These are phyloP conservation scores for Hippopotamus amphibius DNA, from an alignment of 2,113 vertebrate species.

Conservation along the genomic window DNA sequence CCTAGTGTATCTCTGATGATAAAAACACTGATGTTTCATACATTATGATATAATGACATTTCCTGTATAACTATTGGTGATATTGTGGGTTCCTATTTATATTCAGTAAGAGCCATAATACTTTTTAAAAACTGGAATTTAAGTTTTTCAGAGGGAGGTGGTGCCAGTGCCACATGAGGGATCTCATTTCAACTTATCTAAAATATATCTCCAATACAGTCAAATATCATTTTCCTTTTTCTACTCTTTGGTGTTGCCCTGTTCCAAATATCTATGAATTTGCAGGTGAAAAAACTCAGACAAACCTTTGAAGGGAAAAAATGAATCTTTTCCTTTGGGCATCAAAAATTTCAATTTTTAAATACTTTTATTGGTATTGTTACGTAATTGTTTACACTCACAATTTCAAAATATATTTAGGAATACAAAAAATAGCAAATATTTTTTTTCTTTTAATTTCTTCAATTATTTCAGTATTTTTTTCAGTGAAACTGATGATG, in stretches of 20 bases:
- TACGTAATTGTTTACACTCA: not conserved
- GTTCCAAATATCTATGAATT: not conserved
- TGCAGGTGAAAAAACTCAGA: not conserved
- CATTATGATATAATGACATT: not conserved
- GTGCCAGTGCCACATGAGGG: not conserved
- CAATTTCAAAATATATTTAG: not conserved
- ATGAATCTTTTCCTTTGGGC: not conserved
- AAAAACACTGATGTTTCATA: not conserved
- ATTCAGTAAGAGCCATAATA: not conserved
- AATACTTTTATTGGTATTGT: not conserved
- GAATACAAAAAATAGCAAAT: not conserved
- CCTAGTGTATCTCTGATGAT: not conserved
- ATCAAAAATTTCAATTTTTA: not conserved
- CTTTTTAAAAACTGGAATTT: not conserved
- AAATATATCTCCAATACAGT: not conserved
- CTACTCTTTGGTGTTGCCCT: not conserved
- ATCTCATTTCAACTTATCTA: not conserved
- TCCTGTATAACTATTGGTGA: fast-evolving
- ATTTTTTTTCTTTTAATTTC: constrained; percentile 20
- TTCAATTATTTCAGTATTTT: not conserved
- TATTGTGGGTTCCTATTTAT: not conserved
- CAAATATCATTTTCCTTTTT: not conserved
- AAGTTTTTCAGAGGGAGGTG: not conserved
- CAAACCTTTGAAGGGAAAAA: not conserved
- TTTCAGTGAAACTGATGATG: not conserved